Percentiles rank a stretch among this genome's conserved stretches.
Conservation (phyloP, 2,888 invertebrate genomes). For the Hypomecis punctinalis region DNA sequence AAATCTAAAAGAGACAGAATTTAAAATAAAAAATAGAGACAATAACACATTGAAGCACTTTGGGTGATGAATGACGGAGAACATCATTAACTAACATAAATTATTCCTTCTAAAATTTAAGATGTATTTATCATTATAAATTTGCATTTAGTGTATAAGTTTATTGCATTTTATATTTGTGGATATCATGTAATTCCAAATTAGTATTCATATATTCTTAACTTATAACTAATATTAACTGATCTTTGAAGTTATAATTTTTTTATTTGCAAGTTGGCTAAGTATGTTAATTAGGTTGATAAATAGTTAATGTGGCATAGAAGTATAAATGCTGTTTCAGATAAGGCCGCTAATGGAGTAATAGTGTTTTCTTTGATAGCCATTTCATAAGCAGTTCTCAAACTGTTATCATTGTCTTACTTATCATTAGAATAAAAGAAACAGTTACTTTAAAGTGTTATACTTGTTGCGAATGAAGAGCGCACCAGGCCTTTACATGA, state of each 20-base stretch:
- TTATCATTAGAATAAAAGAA: too few species aligned
- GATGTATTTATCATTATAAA: conserved; percentile 44
- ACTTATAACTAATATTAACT: conserved; percentile 10
- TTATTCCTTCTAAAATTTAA: conserved; percentile 42
- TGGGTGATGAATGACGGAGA: conserved; percentile 36
- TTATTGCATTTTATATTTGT: conserved; percentile 48
- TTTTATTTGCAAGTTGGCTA: conserved; percentile 20
- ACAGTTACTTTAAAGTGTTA: too few species aligned
- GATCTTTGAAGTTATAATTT: conserved; percentile 11
- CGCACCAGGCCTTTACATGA: too few species aligned
- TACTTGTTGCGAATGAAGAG: too few species aligned
- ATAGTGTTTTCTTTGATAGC: too few species aligned
- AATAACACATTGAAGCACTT: conserved; percentile 43
- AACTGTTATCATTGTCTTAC: too few species aligned
- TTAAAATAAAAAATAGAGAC: conserved; percentile 37
- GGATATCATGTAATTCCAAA: conserved; percentile 38
- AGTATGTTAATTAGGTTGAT: not conserved
- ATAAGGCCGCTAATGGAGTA: too few species aligned
- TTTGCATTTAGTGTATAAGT: conserved; percentile 51
- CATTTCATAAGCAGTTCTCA: too few species aligned
- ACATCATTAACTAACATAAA: conserved; percentile 43
- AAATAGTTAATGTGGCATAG: too few species aligned
- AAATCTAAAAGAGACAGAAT: conserved; percentile 5
- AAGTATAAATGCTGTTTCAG: too few species aligned
- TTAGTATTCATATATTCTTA: conserved; percentile 31